Evolutionary conservation across 92 coral and sea anemone genomes (phyloP), one percentile per base, ranked within the genome.

Genomic region (Chrysogorgia sp.): DNA sequence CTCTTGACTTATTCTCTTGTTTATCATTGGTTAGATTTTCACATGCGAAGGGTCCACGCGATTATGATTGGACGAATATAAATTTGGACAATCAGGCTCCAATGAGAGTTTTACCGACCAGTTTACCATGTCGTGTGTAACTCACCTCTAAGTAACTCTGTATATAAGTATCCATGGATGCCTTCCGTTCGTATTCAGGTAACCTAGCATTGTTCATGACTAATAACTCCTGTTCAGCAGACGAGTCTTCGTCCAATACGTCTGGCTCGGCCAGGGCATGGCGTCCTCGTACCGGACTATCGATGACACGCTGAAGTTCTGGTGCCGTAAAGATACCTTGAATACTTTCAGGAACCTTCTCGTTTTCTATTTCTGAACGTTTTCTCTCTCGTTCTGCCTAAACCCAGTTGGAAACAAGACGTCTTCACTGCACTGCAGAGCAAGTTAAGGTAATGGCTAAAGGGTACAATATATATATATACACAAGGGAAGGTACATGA

Each of bases 141-240:
- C 19, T 55, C 10, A 72, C 79, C 64, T 72, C 79, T 12, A 72
- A 21, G 65, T 72, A 72, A 15, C 79, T 72, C 52, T 72, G 79
- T 72, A 72, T 72, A 20, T 72, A 72, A 10, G 64, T 53, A 72
- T 72, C 79, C 79, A 72, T 53, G 10, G 79, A 26, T n/a, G 64
- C 34, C 0, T 72, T 13, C 12, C 79, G 79, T 34, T 72, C 79
- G 33, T 72, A 72, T n/a, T 72, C 65, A 2, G 79, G 79, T 17
- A 72, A 23, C 23, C 79, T 72, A 13, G 79, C 79, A 35, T 72
- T 33, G 0, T 14, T 19, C 79, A 72, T 72, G 14, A 72, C 79
- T 52, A 31, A 49, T 23, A 72, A 32, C 21, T 72, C 65, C 20
- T 72, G 64, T 1, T 34, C 64, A 20, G 52, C 79, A 6, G 79